A percentile compares a stretch with the other conserved stretches of the same genome.
Evolutionary conservation across 2,888 invertebrate genomes (phyloP).

Genomic region (Philereme transversata): DNA sequence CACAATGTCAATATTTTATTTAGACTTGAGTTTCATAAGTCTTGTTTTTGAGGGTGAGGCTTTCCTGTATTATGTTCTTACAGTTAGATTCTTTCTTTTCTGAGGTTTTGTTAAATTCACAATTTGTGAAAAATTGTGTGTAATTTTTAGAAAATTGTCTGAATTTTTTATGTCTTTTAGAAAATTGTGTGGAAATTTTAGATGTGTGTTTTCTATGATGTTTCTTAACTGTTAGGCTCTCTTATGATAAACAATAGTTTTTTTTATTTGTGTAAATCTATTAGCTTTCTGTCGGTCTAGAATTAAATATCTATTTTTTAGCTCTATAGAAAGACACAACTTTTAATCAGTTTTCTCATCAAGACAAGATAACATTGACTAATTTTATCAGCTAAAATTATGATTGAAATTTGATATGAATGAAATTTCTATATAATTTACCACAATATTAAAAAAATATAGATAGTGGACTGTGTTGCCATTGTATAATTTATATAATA

Average conservation of each 20-base stretch:
- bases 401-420: no score
- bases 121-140: constrained; percentile 2
- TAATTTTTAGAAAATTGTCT: constrained; percentile 10
- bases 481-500: constrained; percentile 6
- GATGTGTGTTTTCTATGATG: not conserved
- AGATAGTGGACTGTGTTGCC: constrained; percentile 1
- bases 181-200: constrained; percentile 1
- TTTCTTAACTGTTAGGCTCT: constrained; percentile 8
- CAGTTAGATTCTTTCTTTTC: not conserved
- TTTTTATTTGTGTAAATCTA: not conserved
- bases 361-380: not conserved
- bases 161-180: constrained; percentile 4
- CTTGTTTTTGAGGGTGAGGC: not conserved
- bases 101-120: constrained; percentile 10
- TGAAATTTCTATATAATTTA: no score
- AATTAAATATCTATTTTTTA: not conserved
- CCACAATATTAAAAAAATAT: not conserved
- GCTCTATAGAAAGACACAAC: not conserved
- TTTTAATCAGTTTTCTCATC: not conserved
- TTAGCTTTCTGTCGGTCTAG: not conserved
- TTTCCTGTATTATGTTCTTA: not conserved
- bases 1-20: not conserved
- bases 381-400: no score
- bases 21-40: not conserved
- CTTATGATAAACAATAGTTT: not conserved